phyloP scores from a whole-genome alignment of 2,113 vertebrate species.

The Sturnira hondurensis region DNA sequence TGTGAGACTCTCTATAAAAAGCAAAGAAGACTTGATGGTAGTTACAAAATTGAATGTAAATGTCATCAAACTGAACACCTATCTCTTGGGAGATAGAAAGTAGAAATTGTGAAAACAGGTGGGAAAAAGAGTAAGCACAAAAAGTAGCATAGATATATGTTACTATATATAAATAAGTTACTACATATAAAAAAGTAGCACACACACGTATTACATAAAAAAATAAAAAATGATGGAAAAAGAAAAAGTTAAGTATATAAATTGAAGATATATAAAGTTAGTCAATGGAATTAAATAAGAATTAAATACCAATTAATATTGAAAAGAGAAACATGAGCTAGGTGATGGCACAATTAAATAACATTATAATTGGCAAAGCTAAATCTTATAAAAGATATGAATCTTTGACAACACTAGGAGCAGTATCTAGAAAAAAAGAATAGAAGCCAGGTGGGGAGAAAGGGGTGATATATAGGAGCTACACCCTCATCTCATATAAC shows the following conservation, averaged over 20 bases:
- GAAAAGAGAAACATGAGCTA: not conserved
- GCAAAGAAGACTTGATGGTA: not conserved
- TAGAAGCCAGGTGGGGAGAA: not conserved
- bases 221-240: not conserved
- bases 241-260: not conserved
- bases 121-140: not conserved
- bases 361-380: conserved; percentile 24
- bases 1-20: not conserved
- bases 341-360: not conserved
- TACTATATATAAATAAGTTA: too few species aligned
- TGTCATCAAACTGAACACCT: not conserved
- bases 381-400: conserved; percentile 17
- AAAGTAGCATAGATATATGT: not conserved
- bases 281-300: not conserved
- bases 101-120: not conserved
- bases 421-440: not conserved
- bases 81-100: not conserved
- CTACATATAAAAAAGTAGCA: too few species aligned
- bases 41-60: not conserved
- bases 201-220: not conserved
- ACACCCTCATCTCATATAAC: not conserved
- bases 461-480: not conserved
- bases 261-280: not conserved
- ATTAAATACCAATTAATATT: not conserved
- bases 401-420: not conserved